These are phyloP conservation scores for Acanthopagrus latus DNA, from an alignment of 2,797 vertebrate species.

Conservation along the genomic window DNA sequence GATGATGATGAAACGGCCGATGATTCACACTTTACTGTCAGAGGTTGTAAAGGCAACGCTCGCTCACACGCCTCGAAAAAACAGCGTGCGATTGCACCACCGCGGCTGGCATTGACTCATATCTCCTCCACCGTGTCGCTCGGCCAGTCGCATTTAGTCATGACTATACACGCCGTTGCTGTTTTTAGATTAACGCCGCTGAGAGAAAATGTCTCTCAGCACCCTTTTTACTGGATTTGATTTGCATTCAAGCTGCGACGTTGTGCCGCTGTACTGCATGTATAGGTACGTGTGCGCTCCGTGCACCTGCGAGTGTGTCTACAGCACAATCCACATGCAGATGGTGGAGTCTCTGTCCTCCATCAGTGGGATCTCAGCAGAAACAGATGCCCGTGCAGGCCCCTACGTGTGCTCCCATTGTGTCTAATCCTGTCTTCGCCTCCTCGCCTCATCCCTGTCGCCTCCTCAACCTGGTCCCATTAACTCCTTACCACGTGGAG, in stretches of 20 bases:
- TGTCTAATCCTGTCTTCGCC: conserved; percentile 76
- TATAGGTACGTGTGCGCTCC: neutral
- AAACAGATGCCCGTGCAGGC: conserved; percentile 66
- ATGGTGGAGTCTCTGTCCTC: conserved; percentile 67
- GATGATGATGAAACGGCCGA: conserved; percentile 76
- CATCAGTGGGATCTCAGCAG: conserved; percentile 59
- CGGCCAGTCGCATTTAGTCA: conserved; percentile 51
- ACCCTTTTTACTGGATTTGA: neutral
- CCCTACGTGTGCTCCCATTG: conserved; percentile 79
- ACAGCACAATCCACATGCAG: conserved; percentile 44
- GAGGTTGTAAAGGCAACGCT: conserved; percentile 68
- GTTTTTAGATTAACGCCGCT: conserved; percentile 15
- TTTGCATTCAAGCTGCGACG: conserved; percentile 13
- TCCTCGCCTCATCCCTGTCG: conserved; percentile 61
- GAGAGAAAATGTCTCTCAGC: neutral
- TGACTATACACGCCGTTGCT: conserved; percentile 15
- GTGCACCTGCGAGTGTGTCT: conserved; percentile 24
- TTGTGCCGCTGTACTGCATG: neutral
- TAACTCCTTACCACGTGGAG: conserved; percentile 70
- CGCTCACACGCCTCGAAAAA: conserved; percentile 63
- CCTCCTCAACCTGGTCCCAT: conserved; percentile 77
- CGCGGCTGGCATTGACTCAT: conserved; percentile 61
- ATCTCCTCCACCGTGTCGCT: conserved; percentile 28
- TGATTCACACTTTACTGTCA: conserved; percentile 84
- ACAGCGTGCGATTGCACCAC: conserved; percentile 43